Evolutionary conservation across 1,140 invertebrate genomes (phyloP), one percentile per base, ranked within the genome.

Genomic region (Habropoda laboriosa): DNA sequence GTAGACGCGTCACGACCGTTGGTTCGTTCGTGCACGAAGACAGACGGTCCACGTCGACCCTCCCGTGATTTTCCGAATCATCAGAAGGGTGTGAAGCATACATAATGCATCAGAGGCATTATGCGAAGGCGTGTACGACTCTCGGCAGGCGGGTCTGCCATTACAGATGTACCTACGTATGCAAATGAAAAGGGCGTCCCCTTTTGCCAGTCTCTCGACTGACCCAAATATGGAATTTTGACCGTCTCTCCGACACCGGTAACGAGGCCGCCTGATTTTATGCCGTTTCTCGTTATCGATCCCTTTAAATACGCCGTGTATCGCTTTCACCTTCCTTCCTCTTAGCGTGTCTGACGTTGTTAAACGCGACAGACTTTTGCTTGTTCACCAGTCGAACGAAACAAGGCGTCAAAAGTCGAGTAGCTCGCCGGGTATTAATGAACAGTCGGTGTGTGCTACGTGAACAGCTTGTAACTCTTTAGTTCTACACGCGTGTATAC

Each of bases 11-110:
- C 71, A 66, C 60, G 61, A 51, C 16, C 47, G 27, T 68, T 58
- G n/a, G 68, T 21, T 57, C 55, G 72, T 35, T 79, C 80, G 80
- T 82, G 76, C 76, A 74, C 73, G 58, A 49, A 74, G 63, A 85
- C 79, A 79, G 71, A 64, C 67, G 72, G 77, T 73, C 57, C 74
- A 67, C 76, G 47, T 38, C 53, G 63, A 61, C 77, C 74, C 76
- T 77, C 45, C 74, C 47, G 76, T 87, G 86, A 87, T 88, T 88
- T 86, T 88, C 86, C 86, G 53, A 87, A 87, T 88, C 86, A 80
- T 87, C 86, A 83, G 73, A 86, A 87, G 87, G 86, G 81, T 78
- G 80, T 83, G 72, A 88, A 86, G 67, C 83, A 88, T 88, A 80
- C 83, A 88, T 87, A 86, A 88, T 88, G 81, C 81, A 88, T 83